Conservation (phyloP, 2,888 invertebrate genomes). For the Lumbricus terrestris region DNA sequence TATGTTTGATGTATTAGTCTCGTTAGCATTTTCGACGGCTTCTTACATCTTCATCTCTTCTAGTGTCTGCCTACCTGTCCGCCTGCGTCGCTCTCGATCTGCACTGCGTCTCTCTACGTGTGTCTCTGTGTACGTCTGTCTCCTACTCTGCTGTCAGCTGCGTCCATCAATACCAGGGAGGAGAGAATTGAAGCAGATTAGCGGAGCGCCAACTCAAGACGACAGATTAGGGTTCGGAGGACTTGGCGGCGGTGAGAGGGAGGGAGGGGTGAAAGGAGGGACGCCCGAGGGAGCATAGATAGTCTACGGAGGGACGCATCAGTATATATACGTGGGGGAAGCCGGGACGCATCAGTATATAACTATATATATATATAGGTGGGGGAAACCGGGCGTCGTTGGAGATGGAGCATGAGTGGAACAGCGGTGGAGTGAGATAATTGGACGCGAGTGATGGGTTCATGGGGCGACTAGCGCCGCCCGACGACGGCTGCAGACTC, state of each 20-base stretch:
- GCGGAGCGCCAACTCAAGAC: not conserved
- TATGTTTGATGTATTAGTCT: not conserved
- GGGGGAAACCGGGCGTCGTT: not conserved
- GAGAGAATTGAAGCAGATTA: slow-evolving; percentile 3
- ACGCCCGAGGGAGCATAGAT: not conserved
- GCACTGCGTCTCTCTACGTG: not conserved
- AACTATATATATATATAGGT: too few species aligned
- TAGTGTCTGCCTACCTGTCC: not conserved
- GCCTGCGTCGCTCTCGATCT: not conserved
- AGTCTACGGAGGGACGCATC: too few species aligned
- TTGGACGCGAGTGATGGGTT: not conserved
- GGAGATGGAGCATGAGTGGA: not conserved
- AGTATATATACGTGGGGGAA: too few species aligned
- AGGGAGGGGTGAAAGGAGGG: not conserved
- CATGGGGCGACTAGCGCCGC: not conserved
- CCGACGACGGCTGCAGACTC: not conserved
- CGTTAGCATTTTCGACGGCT: not conserved
- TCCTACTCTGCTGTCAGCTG: not conserved
- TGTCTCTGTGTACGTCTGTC: not conserved
- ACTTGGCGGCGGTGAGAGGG: not conserved
- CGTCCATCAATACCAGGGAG: not conserved
- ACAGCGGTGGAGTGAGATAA: not conserved
- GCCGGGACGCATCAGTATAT: too few species aligned
- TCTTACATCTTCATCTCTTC: not conserved
- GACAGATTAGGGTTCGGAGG: not conserved